Evolutionary conservation across 2,113 vertebrate species (phyloP), one percentile per base, ranked within the genome.

Genomic region (Lepus timidus): DNA sequence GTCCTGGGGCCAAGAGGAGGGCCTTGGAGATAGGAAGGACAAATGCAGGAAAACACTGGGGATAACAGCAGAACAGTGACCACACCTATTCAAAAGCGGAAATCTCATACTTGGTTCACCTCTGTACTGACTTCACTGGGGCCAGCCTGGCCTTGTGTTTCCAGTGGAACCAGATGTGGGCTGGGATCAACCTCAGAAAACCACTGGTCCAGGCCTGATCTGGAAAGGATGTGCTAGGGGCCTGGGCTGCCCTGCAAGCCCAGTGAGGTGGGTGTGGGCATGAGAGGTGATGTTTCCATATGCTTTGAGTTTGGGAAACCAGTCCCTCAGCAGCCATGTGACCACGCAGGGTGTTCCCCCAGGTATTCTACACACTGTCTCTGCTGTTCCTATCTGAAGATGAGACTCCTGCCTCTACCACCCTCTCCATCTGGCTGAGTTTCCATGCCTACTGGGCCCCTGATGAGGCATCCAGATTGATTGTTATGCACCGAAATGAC

Each of bases 371-470:
- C 65, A 97, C 84, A 3, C 92, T 97, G 91, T 98, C 94, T 90
- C 92, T 98, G 95, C 97, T 94, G 74, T 94, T 94, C 14, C 96
- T 93, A 2, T 92, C 82, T 17, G 97, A 98, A 92, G 98, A 98
- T 3, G 95, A 98, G 93, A 96, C 96, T 78, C 91, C 95, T 44
- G 51, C 97, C 89, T 96, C 92, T 62, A 96, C 96, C 71, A 93
- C 96, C 79, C 81, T 99, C 76, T 96, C 98, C 2, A 19, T 97
- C 73, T 1, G 20, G 0, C 71, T 97, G 39, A 98, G 96, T 84
- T 94, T 62, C 80, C 97, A 97, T 17, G 98, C 96, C 51, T 98
- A 98, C 90, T 99, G 98, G 96, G 95, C 98, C 74, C 98, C 98
- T 0, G 92, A 97, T 4, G 96, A 98, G 87, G 96, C 98, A 58